Evolutionary conservation across 2,797 vertebrate genomes (phyloP), one percentile per base, ranked within the genome.

Genomic region (Muscicapa striata): DNA sequence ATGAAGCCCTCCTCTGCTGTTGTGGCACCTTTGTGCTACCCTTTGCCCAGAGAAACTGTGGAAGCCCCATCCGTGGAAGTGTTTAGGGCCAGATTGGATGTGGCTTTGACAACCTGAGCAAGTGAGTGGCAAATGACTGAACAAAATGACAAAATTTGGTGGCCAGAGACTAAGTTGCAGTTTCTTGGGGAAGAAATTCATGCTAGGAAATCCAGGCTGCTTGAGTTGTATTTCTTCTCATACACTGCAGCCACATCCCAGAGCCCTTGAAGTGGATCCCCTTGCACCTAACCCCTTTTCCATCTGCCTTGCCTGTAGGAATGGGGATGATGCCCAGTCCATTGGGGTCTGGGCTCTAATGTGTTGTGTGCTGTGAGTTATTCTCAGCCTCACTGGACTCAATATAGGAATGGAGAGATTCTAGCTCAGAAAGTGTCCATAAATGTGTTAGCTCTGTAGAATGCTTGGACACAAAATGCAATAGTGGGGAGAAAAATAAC

Each of bases 301-400:
- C 11, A 2, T 21, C 49, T 59, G 55, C 36, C 15, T 52, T 75
- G 46, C 12, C 52, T 78, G 38, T 30, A 40, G 54, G 17, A 64
- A 24, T 6, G 17, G 54, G 26, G 24, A 4, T 57, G 34, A 43
- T 81, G 15, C 18, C 26, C 32, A 45, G 21, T 11, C 14, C 57
- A 5, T 4, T 49, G 49, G 20, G 10, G 3, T 63, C 29, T 83
- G 40, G 63, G 12, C 24, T 34, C n/a, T 59, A 15, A 26, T 15
- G 12, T 17, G 2, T 3, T 63, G 15, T 22, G 29, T 49, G 19
- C 46, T 74, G n/a, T 0, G 0, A 61, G 32, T 57, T 79, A 29
- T 20, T 41, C 1, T 0, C 48, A 69, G 30, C 15, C 36, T 48
- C 45, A 11, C 32, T 80, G 57, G 27, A 48, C 27, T 64, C 70